Percentiles rank a stretch among this genome's conserved stretches.
phyloP scores from a whole-genome alignment of 53 echinoderm and acorn worm species.

The Echinometra lucunter region DNA sequence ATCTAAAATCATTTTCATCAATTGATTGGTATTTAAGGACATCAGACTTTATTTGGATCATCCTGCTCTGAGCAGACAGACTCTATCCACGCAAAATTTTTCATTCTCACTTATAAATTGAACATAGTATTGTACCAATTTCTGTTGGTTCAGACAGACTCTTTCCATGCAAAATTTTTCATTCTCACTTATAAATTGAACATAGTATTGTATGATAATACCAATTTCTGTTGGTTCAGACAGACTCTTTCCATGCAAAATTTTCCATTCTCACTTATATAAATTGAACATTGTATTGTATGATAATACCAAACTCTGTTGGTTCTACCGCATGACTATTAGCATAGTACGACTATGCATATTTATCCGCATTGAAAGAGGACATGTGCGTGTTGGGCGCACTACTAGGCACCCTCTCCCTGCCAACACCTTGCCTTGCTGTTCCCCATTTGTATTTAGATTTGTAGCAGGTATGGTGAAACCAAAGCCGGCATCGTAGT shows the following conservation, averaged over 20 bases:
- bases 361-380: background rate
- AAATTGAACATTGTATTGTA: background rate
- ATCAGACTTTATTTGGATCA: background rate
- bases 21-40: background rate
- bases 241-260: background rate
- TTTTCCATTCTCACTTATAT: background rate
- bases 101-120: too few species aligned
- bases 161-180: too few species aligned
- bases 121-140: too few species aligned
- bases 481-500: constrained; percentile 16
- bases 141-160: too few species aligned
- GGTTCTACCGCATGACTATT: constrained; percentile 21
- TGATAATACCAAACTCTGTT: background rate
- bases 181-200: too few species aligned
- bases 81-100: too few species aligned
- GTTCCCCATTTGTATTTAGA: constrained; percentile 38
- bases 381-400: background rate
- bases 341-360: constrained; percentile 24
- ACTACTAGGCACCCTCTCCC: background rate
- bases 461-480: constrained; percentile 35
- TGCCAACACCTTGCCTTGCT: background rate
- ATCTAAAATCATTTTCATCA: background rate
- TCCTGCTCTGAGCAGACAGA: background rate
- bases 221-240: too few species aligned
- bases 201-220: too few species aligned